A percentile compares a stretch with the other conserved stretches of the same genome.
Evolutionary conservation across 2,797 vertebrate genomes (phyloP).

Genomic region (Oreonectes daqikongensis): DNA sequence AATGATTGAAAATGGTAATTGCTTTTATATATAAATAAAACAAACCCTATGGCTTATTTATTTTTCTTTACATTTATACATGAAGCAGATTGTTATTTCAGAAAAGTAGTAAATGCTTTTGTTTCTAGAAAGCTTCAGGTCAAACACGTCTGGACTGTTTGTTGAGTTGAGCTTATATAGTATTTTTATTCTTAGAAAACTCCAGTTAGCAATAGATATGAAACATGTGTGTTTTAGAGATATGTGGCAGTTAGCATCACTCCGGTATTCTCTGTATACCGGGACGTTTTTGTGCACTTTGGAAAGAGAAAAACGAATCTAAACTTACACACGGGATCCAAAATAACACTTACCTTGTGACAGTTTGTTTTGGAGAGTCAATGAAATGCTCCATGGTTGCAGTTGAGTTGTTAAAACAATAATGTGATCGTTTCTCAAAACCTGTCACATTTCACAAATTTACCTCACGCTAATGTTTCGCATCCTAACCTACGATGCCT

Average conservation of each 20-base stretch:
- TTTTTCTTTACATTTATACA: no score
- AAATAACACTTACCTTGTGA: neutral
- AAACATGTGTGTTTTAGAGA: neutral
- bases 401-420: neutral
- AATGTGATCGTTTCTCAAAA: neutral
- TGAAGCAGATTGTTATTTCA: no score
- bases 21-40: no score
- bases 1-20: no score
- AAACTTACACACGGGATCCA: constrained; percentile 45
- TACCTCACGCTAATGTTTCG: no score
- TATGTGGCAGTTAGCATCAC: constrained; percentile 67
- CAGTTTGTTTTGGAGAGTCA: neutral
- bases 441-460: no score
- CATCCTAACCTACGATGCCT: no score
- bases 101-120: neutral
- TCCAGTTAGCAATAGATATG: neutral
- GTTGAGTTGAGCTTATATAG: constrained; percentile 23
- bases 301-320: constrained; percentile 48
- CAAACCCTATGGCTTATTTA: no score
- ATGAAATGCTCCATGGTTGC: neutral
- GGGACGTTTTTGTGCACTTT: constrained; percentile 42
- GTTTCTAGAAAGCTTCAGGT: neutral
- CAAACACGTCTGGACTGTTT: neutral
- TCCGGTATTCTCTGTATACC: constrained; percentile 64
- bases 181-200: neutral